These are phyloP conservation scores for Zapus hudsonius DNA, from an alignment of 2,113 vertebrate genomes.

Conservation along the genomic window DNA sequence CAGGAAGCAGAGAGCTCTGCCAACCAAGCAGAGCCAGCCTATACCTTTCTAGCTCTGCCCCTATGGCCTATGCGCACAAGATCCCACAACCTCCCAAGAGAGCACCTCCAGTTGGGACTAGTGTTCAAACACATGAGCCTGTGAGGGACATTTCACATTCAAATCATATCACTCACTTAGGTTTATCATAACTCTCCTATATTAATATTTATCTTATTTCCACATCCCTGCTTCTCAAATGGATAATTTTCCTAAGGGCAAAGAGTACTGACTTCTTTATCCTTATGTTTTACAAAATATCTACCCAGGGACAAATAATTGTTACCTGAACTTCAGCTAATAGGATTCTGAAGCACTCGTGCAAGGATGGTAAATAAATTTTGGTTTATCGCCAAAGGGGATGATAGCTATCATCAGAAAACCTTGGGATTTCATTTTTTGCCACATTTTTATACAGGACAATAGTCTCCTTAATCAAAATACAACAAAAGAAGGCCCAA, in stretches of 20 bases:
- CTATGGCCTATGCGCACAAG: neutral
- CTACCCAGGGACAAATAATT: slow-evolving; percentile 39
- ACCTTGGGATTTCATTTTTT: neutral
- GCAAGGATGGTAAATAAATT: slow-evolving; percentile 17
- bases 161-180: neutral
- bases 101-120: neutral
- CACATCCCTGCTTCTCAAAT: neutral
- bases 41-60: neutral
- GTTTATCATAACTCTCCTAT: neutral
- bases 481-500: slow-evolving; percentile 35
- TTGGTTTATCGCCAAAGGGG: slow-evolving; percentile 11
- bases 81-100: neutral
- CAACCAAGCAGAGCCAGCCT: neutral
- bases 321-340: slow-evolving; percentile 29
- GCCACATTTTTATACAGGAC: neutral
- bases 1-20: neutral
- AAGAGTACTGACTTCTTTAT: slow-evolving; percentile 27
- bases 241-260: neutral
- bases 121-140: neutral
- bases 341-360: slow-evolving; percentile 44
- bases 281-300: slow-evolving; percentile 8
- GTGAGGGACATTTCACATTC: neutral
- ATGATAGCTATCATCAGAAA: neutral
- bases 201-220: slow-evolving; percentile 42
- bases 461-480: slow-evolving; percentile 47